phyloP scores from a whole-genome alignment of 2,888 invertebrate species.

The Camponotus fellah region DNA sequence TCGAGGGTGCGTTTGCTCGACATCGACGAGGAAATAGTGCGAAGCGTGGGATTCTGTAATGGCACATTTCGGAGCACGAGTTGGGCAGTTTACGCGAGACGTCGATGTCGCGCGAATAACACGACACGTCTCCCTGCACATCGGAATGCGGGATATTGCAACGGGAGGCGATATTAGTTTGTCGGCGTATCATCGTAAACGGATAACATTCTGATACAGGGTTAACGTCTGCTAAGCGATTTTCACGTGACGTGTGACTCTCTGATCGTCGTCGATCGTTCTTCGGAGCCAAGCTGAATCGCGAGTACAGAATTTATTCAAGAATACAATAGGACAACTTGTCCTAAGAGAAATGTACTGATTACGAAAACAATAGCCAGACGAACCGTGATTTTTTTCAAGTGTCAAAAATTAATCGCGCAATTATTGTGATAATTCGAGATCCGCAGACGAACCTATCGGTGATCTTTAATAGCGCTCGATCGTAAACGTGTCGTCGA shows the following conservation, averaged over 20 bases:
- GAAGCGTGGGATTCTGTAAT: slow-evolving; percentile 52
- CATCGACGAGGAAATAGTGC: slow-evolving; percentile 22
- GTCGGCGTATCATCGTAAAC: slow-evolving; percentile 45
- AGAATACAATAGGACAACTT: slow-evolving; percentile 17
- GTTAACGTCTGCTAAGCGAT: slow-evolving; percentile 43
- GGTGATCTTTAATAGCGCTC: background rate
- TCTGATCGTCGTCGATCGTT: background rate
- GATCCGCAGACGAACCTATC: background rate
- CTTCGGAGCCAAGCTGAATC: background rate
- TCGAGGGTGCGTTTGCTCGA: slow-evolving; percentile 9
- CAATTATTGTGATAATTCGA: slow-evolving; percentile 18
- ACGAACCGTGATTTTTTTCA: background rate
- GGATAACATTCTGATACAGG: slow-evolving; percentile 52
- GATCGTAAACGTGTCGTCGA: background rate
- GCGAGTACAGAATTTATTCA: background rate
- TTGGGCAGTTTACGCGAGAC: slow-evolving; percentile 43
- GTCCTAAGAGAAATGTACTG: slow-evolving; percentile 8
- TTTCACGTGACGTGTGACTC: slow-evolving; percentile 14
- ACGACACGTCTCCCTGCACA: background rate
- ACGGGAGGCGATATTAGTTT: slow-evolving; percentile 42
- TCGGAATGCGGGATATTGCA: slow-evolving; percentile 26
- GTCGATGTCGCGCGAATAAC: slow-evolving; percentile 40
- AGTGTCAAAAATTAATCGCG: slow-evolving; percentile 53
- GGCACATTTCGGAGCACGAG: slow-evolving; percentile 41
- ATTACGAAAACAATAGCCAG: background rate